These are phyloP conservation scores for Neotoxoptera formosana DNA, from an alignment of 1,140 invertebrate species.

Conservation along the genomic window DNA sequence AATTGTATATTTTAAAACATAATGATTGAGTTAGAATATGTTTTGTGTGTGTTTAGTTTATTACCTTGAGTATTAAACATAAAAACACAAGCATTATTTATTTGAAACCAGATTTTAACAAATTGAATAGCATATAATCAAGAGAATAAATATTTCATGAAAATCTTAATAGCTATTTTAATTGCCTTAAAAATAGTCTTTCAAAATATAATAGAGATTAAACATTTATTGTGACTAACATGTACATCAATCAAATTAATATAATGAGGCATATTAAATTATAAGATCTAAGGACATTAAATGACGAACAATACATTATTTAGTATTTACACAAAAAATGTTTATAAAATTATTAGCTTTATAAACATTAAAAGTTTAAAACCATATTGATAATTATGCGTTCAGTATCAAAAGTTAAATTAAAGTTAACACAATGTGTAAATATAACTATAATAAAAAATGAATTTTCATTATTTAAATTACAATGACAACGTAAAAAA, in stretches of 20 bases:
- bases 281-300: constrained; percentile 37
- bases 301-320: constrained; percentile 20
- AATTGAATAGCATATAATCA: not conserved
- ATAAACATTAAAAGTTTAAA: constrained; percentile 1
- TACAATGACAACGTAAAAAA: not conserved
- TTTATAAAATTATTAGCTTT: not conserved
- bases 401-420: constrained; percentile 33
- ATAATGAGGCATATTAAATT: constrained; percentile 46
- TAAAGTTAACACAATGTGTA: not conserved
- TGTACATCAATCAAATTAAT: constrained; percentile 30
- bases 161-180: not conserved
- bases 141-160: not conserved
- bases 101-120: not conserved
- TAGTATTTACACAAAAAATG: constrained; percentile 10
- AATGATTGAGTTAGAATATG: not conserved
- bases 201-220: not conserved
- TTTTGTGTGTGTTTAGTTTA: not conserved
- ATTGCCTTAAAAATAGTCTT: constrained; percentile 1
- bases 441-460: not conserved
- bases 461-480: not conserved
- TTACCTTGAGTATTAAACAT: not conserved
- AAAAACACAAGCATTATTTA: not conserved
- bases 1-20: not conserved
- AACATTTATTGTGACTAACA: constrained; percentile 23
- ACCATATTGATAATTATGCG: constrained; percentile 23